Evolutionary conservation across 1,140 invertebrate species (phyloP).

Genomic region (Hyphantria cunea): DNA sequence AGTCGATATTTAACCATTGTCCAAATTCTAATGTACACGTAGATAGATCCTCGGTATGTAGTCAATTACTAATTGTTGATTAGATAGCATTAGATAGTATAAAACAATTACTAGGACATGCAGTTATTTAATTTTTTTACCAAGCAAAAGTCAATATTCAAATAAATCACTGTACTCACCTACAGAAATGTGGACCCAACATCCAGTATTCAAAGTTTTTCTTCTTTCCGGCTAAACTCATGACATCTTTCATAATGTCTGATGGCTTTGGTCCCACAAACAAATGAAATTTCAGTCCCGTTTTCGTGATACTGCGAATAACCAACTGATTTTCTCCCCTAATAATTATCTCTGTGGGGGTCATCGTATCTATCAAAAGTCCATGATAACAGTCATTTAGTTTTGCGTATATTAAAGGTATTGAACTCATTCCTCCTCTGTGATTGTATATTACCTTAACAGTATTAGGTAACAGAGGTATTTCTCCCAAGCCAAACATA

Average conservation of each 20-base stretch:
- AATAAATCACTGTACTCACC: constrained; percentile 36
- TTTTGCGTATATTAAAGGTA: constrained; percentile 68
- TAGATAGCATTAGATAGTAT: too few relatives aligned
- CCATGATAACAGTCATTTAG: constrained; percentile 59
- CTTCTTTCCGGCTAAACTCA: constrained; percentile 42
- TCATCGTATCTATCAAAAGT: constrained; percentile 52
- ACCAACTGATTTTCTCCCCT: constrained; percentile 51
- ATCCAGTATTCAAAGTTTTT: constrained; percentile 68
- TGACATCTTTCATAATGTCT: constrained; percentile 64
- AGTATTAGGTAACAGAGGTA: constrained; percentile 54
- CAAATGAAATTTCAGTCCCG: constrained; percentile 61
- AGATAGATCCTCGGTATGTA: too few relatives aligned
- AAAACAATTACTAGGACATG: too few relatives aligned
- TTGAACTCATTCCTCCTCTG: constrained; percentile 42
- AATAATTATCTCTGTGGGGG: constrained; percentile 59
- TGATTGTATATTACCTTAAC: constrained; percentile 63
- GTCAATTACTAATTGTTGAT: too few relatives aligned
- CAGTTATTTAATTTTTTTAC: too few relatives aligned
- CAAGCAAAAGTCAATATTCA: too few relatives aligned
- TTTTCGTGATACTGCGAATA: constrained; percentile 58
- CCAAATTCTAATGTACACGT: too few relatives aligned
- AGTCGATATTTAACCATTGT: too few relatives aligned
- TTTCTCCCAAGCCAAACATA: constrained; percentile 68
- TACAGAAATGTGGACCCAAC: constrained; percentile 70
- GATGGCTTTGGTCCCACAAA: constrained; percentile 67